Base-by-base conservation (phyloP, 2,888 invertebrate species). In the Scaptomyza tumidula region DNA sequence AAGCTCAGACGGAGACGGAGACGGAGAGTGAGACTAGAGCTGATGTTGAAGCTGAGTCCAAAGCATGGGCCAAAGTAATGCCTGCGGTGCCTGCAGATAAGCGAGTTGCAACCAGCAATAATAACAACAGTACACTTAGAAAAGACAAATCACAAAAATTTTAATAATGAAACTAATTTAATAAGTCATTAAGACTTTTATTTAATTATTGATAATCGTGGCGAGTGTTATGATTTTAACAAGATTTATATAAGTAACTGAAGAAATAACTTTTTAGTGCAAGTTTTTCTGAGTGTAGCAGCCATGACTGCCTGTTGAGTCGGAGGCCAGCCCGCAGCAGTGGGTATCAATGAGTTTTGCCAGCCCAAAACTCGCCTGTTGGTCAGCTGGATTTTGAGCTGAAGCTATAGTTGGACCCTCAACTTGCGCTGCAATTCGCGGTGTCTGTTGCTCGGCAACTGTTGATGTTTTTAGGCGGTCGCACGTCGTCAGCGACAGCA, bases 391-490 rank as follows among this genome's bases (percentile, higher is more conserved):
- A 41, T 31, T 44, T 49, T 45, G 13, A 58, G 66, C 35, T 61
- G 39, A 13, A 33, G 61, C 48, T 71, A 29, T 14, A 53, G 53
- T 63, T 48, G 75, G 35, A 39, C 41, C 61, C 54, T 67, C 59
- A 64, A 55, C 44, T 41, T 54, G 70, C 62, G 24, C 27, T 62
- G 77, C 66, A 62, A 61, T 67, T 68, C 65, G 73, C 66, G 58
- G 56, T 78, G 81, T 77, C 79, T 76, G 76, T 72, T 72, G 27
- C 69, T 70, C 78, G 87, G 88, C 81, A 89, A 89, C 87, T 89
- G 89, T 89, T 89, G 89, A 89, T 87, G 88, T 86, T 87, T 83
- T 90, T 79, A 88, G 87, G 89, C 89, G 88, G 88, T 90, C 88
- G 88, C 86, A 86, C 88, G 84, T 87, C 86, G 89, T 87, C 86